Evolutionary conservation across 2,888 invertebrate species (phyloP), one percentile per base, ranked within the genome.

Genomic region (Oasisia sp.): DNA sequence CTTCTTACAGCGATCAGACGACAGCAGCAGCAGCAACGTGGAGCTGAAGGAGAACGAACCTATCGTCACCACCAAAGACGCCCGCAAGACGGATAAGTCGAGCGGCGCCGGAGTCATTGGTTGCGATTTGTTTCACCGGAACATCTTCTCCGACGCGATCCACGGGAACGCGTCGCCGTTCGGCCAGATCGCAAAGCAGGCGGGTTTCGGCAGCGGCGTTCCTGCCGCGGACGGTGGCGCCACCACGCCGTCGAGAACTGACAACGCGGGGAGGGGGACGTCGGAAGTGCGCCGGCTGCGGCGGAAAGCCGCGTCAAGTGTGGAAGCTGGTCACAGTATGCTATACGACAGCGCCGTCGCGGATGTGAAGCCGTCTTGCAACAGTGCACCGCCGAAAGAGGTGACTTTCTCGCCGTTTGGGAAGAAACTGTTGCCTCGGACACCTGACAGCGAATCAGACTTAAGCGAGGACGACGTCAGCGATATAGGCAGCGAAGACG

Each of bases 231-330:
- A 58, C 32, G n/a, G 89, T 91, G 91, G 32, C 14, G 74, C 74
- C 74, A 74, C 74, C 32, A 58, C 91, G 12, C 91, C 74, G 4
- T 7, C 32, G 12, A 91, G 91, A 27, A 32, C 32, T 12, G 92
- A 92, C 89, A 56, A n/a, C 14, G 91, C 44, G 8, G 44, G 56
- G 32, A 27, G 50, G 12, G 90, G 44, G 32, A 44, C 89, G 2
- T 90, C 91, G 19, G 92, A 92, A n/a, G 92, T 89, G 27, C 92
- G 92, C 89, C 89, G 89, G 32, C 50, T 89, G 45, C 90, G 93
- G 32, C 91, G 91, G 32, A 92, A 56, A 58, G 45, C 91, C n/a
- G 92, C 89, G 11, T 91, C 93, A 32, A 92, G 91, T 58, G 11
- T 92, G 8, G 92, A 92, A 32, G 92, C 92, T 19, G 90, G 91